Base-by-base conservation (phyloP, 92 coral and sea anemone species). In the Phenganax marumi region DNA sequence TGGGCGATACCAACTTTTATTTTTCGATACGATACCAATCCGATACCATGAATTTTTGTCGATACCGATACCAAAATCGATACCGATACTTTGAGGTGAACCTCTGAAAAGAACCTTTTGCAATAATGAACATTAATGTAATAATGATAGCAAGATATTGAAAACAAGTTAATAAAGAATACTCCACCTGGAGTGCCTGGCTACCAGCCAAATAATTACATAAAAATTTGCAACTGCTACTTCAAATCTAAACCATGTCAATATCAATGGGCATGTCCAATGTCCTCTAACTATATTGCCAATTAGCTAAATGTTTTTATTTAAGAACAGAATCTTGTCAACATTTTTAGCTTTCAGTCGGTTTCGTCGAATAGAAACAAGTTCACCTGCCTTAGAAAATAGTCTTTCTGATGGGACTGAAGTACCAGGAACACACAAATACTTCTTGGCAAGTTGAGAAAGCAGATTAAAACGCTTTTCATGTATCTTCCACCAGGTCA, bases 341-440 rank as follows among this genome's bases (percentile, higher is more conserved):
- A 81, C 78, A 70, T 81, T 81, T 55, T 69, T 68, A 26, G 85
- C 62, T 52, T 66, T 69, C 72, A 81, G 25, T 62, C 8, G 17
- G 68, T 21, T 62, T 62, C 21, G 1, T 24, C 68, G 68, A 62
- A 14, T 62, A 53, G 58, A 69, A 26, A 52, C 66, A 69, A 81
- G 57, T 49, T 81, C 85, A 19, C 85, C 85, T 52, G 77, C 77
- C 56, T 73, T 66, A 26, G 85, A 68, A 52, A 81, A 81, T 26
- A 81, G 46, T 68, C 77, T 81, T 51, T 81, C 85, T 8, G 68
- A 17, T 22, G 85, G 68, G 8, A 69, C 85, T 33, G 85, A 81
- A 24, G 66, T 81, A 25, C 52, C 77, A 8, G 85, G 77, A 51
- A 81, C 61, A 53, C 68, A 61, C 66, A 81, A 76, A 13, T 52